A percentile compares a stretch with the other conserved stretches of the same genome.
Conservation (phyloP, 2,797 vertebrate species). For the Clamator glandarius region DNA sequence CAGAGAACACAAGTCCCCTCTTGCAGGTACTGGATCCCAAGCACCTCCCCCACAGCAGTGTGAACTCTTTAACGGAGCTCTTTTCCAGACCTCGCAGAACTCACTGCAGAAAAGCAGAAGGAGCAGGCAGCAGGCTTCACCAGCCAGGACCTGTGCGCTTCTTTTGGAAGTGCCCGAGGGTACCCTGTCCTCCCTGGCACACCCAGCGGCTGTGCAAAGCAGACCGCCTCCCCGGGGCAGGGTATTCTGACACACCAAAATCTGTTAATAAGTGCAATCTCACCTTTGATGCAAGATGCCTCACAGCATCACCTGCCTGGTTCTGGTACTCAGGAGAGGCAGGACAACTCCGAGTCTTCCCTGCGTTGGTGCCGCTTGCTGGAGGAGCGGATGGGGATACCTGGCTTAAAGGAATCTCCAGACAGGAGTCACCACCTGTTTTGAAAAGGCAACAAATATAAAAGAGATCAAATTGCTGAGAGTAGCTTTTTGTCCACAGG, state of each 20-base stretch:
- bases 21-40: background rate
- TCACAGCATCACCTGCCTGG: constrained; percentile 85
- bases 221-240: accelerated
- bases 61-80: background rate
- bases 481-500: background rate
- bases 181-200: background rate
- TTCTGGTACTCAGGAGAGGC: constrained; percentile 83
- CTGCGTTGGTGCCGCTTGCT: constrained; percentile 73
- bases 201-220: background rate
- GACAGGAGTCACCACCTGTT: constrained; percentile 81
- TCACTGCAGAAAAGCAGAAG: background rate
- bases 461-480: background rate
- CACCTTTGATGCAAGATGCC: constrained; percentile 92
- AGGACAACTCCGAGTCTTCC: constrained; percentile 76
- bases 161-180: too few relatives aligned
- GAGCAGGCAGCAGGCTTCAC: background rate
- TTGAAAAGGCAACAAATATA: constrained; percentile 14
- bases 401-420: constrained; percentile 90
- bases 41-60: background rate
- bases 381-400: constrained; percentile 80
- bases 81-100: background rate
- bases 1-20: background rate
- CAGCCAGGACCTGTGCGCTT: accelerated
- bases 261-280: background rate
- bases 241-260: background rate